phyloP scores from a whole-genome alignment of 2,888 invertebrate genomes.

The Hetaerina titia region DNA sequence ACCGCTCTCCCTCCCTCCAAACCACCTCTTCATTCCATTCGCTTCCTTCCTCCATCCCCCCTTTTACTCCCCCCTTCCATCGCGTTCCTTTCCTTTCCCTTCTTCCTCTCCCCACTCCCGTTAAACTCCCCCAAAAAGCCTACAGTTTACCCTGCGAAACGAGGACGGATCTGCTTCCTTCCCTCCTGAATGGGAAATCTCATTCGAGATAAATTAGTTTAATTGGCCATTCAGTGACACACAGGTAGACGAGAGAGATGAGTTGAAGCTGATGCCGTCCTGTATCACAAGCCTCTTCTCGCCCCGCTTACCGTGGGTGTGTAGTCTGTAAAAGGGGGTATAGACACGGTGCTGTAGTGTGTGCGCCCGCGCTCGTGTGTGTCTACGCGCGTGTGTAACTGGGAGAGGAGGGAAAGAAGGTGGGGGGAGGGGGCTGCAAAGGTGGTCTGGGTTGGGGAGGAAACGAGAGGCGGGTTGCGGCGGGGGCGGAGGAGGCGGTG shows the following conservation, averaged over 20 bases:
- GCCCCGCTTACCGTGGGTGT: neutral
- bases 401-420: too few relatives aligned
- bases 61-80: neutral
- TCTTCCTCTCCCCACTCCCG: neutral
- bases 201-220: slow-evolving; percentile 64
- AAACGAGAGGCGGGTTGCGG: neutral
- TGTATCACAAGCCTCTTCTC: slow-evolving; percentile 11
- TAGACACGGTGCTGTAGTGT: too few relatives aligned
- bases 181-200: slow-evolving; percentile 52
- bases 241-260: neutral
- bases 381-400: too few relatives aligned
- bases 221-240: slow-evolving; percentile 63
- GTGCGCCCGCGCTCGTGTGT: too few relatives aligned
- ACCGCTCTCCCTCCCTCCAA: neutral
- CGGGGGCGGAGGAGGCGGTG: neutral
- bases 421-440: too few relatives aligned
- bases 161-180: slow-evolving; percentile 35
- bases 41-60: neutral
- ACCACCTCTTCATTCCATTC: neutral
- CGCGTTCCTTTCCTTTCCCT: neutral
- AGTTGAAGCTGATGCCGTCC: slow-evolving; percentile 22
- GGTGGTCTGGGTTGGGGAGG: neutral
- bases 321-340: neutral
- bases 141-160: slow-evolving; percentile 28
- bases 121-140: neutral